Base-by-base conservation (phyloP, 1,140 invertebrate genomes). In the Apis cerana region DNA sequence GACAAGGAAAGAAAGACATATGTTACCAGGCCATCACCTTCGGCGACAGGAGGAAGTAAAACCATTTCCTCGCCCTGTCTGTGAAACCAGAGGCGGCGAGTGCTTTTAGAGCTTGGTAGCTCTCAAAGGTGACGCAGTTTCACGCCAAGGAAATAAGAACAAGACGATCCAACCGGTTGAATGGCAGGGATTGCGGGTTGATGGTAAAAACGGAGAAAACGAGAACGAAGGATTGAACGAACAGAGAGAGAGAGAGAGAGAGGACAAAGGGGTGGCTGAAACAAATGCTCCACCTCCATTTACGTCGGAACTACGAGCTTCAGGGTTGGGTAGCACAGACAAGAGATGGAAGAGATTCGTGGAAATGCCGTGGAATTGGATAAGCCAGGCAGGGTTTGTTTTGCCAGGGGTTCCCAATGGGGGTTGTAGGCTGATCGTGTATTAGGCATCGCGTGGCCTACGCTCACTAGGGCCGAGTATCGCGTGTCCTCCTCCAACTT, bases 311-410 rank as follows among this genome's bases (percentile, higher is more conserved):
- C 67, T 82, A 59, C 80, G 80, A 75, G 64, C 58, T 83, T 58
- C 75, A 61, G 80, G 78, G 67, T 62, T 76, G 72, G 77, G 68
- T 88, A 74, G 67, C 79, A 72, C 78, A 67, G 80, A 81, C 81
- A 83, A 80, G 84, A 87, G 88, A 87, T 88, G 85, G 87, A 89
- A 89, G 89, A 91, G 89, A 91, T 91, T 92, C 89, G 89, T 88
- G 87, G 86, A 90, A 90, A 90, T 79, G 84, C 83, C 86, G 89
- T 82, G 89, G 87, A 91, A 92, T 91, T 91, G 91, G 89, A 91
- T 91, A 91, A 91, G 86, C 89, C 85, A 43, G 82, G 69, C 83
- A 75, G 85, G 83, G 90, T 90, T 91, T 91, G 86, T 90, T 90
- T 90, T 86, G 83, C 80, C 83, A 89, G 86, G 83, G 86, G 84